Base-by-base conservation (phyloP, 35 echinoderm and acorn worm genomes). In the Lytechinus variegatus region DNA sequence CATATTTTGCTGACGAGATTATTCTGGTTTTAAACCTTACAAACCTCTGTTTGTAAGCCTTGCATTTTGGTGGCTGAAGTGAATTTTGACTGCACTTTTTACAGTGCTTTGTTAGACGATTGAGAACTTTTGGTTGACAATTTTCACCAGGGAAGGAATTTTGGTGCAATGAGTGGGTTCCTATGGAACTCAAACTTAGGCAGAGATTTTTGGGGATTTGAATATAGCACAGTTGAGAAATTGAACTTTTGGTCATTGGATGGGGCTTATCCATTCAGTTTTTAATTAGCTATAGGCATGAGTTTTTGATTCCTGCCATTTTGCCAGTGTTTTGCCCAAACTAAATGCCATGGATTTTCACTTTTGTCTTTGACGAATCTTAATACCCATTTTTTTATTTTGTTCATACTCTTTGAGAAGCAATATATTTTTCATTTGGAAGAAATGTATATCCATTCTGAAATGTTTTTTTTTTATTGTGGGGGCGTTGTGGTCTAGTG, bases 61-160 rank as follows among this genome's bases (percentile, higher is more conserved):
- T 90, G 88, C 88, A 90, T 90, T 90, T 90, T 90, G 88, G 29
- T 54, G 88, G 88, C 52, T 90, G 88, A 90, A 90, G 88, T 90
- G 88, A 52, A 12, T 90, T 88, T 88, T 90, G 9, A 44, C 8
- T 44, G 88, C 33, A 90, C 52, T 10, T 13, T 90, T 90, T 90
- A 54, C n/a, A 54, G 88, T 90, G 87, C 28, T 9, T 90, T 90
- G 88, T 16, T 54, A 44, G 88, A 54, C 16, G 88, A 4, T 90
- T 90, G 88, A 90, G 88, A 90, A 90, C 88, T 90, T 90, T 90
- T 52, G 66, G 66, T 79, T 28, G 88, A 54, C 88, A 29, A 90
- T 29, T 44, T 90, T 90, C 29, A 54, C 88, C 16, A 0, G 88
- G 52, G 52, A 90, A 13, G 12, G 66, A 79, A 79, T 79, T 79